Evolutionary conservation across 1,140 invertebrate genomes (phyloP), one percentile per base, ranked within the genome.

Genomic region (Formica exsecta): DNA sequence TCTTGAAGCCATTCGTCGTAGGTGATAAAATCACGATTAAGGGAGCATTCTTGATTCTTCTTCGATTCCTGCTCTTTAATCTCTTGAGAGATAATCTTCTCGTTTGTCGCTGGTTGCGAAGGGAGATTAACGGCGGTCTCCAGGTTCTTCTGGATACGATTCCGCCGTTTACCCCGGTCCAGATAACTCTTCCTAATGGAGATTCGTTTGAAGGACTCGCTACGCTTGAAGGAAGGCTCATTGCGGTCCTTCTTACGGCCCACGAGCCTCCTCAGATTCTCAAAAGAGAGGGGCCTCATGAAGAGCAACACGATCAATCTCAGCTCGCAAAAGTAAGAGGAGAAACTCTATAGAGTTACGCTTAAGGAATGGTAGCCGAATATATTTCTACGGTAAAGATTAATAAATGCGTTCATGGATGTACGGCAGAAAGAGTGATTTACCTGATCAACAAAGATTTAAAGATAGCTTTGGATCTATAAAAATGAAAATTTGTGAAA

Each of bases 181-280:
- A 97, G 90, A 86, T 97, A 97, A 89, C 96, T 97, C 87, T 96
- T 97, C 65, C 96, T 92, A 64, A 97, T 97, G 13, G 97, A 97
- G 85, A 97, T 97, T 79, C 97, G 92, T 88, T 97, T 97, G 94
- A 97, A 97, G 77, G 97, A 97, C 93, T 97, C 97, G 93, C 97
- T 97, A 65, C 97, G 95, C 93, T 97, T 97, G 93, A 97, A 97
- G 81, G 96, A 97, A 54, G 97, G 96, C 93, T 97, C 97, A 91
- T 96, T 95, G 73, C 95, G 94, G 86, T 96, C 95, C 89, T 96
- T 96, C 83, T 96, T 96, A 84, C 97, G 97, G 89, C 96, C 96
- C 87, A 97, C 96, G 86, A 97, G 95, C 87, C 97, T 96, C 89
- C 97, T 95, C 79, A 97, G 95, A 88, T 97, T 97, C 91, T 97